A percentile compares a stretch with the other conserved stretches of the same genome.
These are phyloP conservation scores for Nesoenas mayeri DNA, from an alignment of 2,113 vertebrate genomes.

Conservation along the genomic window DNA sequence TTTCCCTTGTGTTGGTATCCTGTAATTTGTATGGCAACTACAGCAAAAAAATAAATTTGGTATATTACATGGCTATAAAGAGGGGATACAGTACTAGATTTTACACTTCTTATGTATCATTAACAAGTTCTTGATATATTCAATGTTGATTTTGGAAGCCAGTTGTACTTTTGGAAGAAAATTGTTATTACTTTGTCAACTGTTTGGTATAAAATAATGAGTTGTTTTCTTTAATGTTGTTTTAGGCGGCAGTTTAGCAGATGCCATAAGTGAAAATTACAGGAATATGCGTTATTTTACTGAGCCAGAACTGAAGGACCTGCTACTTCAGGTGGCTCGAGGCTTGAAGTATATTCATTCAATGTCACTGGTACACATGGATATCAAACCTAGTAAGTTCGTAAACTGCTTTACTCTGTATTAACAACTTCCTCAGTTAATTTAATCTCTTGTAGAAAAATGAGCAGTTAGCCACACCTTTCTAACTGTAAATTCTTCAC, in stretches of 20 bases:
- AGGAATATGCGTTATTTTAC: constrained; percentile 85
- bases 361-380: constrained; percentile 96
- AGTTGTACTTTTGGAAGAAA: not conserved
- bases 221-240: not conserved
- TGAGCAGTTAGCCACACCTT: constrained; percentile 36
- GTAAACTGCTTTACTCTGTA: not conserved
- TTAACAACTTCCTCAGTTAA: not conserved
- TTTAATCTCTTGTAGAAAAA: constrained; percentile 23
- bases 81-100: not conserved
- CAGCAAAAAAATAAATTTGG: not conserved
- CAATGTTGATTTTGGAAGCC: not conserved
- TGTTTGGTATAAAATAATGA: not conserved
- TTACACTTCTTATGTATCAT: not conserved
- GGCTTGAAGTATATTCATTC: constrained; percentile 97
- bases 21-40: not conserved
- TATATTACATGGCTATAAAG: not conserved
- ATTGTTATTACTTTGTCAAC: not conserved
- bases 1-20: not conserved
- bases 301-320: constrained; percentile 90
- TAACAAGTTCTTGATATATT: not conserved
- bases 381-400: constrained; percentile 97
- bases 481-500: constrained; percentile 45
- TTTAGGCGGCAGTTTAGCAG: constrained; percentile 90
- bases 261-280: constrained; percentile 91
- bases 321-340: constrained; percentile 90